Conservation (phyloP, 2,797 vertebrate genomes). For the Urosaurus nigricauda region DNA sequence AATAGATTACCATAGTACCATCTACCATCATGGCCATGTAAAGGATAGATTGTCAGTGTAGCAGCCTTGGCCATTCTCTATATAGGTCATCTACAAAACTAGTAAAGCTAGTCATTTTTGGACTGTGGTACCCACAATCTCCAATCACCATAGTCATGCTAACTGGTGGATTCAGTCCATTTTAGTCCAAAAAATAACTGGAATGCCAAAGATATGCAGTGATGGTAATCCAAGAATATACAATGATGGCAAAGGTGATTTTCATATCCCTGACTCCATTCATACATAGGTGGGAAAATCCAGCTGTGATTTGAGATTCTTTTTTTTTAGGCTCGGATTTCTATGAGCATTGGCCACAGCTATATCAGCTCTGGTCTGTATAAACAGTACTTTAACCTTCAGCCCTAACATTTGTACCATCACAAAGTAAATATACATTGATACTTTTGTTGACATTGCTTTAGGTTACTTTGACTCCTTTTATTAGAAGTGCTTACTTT, state of each 20-base stretch:
- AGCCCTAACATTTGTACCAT: slow-evolving; percentile 40
- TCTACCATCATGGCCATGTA: too few relatives aligned
- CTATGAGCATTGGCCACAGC: background rate
- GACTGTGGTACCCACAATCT: too few relatives aligned
- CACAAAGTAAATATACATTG: slow-evolving; percentile 58
- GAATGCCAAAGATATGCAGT: too few relatives aligned
- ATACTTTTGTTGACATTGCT: slow-evolving; percentile 12
- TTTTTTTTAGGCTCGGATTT: background rate
- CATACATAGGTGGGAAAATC: background rate
- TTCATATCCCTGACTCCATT: too few relatives aligned
- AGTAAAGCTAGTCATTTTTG: too few relatives aligned
- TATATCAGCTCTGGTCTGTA: slow-evolving; percentile 34
- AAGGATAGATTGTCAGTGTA: background rate
- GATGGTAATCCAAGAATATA: background rate
- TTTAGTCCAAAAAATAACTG: background rate
- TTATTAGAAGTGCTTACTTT: accelerated
- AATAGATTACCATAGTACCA: too few relatives aligned
- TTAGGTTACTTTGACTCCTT: background rate
- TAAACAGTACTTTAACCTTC: slow-evolving; percentile 73
- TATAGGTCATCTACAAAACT: too few relatives aligned
- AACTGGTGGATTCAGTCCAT: too few relatives aligned
- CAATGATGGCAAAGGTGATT: background rate
- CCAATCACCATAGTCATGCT: too few relatives aligned
- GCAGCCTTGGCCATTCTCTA: background rate
- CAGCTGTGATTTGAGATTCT: background rate